phyloP scores from a whole-genome alignment of 1,140 invertebrate genomes.

The Trichonephila clavata region DNA sequence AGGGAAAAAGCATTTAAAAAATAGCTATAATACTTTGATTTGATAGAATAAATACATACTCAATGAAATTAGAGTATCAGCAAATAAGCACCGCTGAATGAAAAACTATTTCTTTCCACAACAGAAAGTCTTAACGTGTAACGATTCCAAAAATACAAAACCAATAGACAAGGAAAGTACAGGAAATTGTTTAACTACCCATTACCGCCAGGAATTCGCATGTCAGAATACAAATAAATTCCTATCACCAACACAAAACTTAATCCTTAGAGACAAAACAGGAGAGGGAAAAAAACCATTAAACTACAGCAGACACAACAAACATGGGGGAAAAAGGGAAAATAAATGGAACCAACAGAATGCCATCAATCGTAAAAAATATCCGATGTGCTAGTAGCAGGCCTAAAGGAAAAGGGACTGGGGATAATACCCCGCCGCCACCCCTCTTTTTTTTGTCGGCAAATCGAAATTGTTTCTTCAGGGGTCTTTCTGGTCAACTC shows the following conservation, averaged over 20 bases:
- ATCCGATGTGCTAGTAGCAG: neutral
- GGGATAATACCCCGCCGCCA: neutral
- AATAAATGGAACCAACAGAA: neutral
- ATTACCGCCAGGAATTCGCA: neutral
- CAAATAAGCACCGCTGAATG: no score
- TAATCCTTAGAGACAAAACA: neutral
- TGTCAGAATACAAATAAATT: neutral
- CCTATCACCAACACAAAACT: neutral
- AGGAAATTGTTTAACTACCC: no score
- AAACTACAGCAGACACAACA: neutral
- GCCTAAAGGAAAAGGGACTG: neutral
- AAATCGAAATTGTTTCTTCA: constrained; percentile 19
- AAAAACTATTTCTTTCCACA: no score
- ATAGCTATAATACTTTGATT: no score
- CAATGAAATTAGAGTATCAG: no score
- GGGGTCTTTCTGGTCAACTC: constrained; percentile 26
- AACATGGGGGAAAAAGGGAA: neutral
- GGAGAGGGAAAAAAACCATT: neutral
- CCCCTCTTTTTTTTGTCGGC: neutral
- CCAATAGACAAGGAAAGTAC: no score
- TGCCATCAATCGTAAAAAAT: neutral
- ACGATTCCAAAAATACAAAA: no score
- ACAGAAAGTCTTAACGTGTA: no score
- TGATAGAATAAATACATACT: no score
- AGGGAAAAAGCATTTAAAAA: no score